Evolutionary conservation across 2,888 invertebrate species (phyloP), one percentile per base, ranked within the genome.

Genomic region (Orthosia incerta): DNA sequence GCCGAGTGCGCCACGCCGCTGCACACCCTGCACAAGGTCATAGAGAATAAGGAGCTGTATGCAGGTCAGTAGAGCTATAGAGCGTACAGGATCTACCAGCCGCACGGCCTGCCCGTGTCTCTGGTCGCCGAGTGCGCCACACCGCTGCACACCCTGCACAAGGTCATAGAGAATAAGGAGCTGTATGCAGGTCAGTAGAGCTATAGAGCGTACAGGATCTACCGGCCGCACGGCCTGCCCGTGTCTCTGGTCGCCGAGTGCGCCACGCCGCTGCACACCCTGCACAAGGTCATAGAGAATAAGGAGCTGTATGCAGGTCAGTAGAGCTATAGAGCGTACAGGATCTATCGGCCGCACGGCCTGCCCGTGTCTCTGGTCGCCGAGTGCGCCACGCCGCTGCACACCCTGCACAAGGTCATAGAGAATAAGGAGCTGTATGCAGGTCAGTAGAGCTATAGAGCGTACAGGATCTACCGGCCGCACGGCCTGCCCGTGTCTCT

Each of bases 1-100:
- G 97, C 96, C 13, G 97, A 97, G 94, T 97, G 97, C 88, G 97
- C 97, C 39, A 97, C 97, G 31, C 97, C 97, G 7, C 89, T 97
- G 72, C 95, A 97, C 89, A 97, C 97, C 0, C 94, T 97, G 73
- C 91, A 96, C 74, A 94, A 96, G 0, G 95, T 94, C 72, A 85
- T 93, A 50, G 86, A 88, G 81, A 93, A 93, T 68, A 83, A 88
- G 11, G 71, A 89, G 2, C 80, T 95, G 3, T 93, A 92, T 77
- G 83, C 87, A 46, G 91, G 93, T 94, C 26, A 78, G 85, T 76
- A 46, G 2, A 4, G 39, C n/a, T n/a, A n/a, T n/a, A n/a, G n/a
- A n/a, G 96, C 97, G 31, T 97, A 97, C 91, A 97, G 97, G 93
- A 96, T 97, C 81, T 91, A 91, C 70, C 86, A 93, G 18, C 80